Conservation (phyloP, 1,140 invertebrate genomes). For the Hyles vespertilio region DNA sequence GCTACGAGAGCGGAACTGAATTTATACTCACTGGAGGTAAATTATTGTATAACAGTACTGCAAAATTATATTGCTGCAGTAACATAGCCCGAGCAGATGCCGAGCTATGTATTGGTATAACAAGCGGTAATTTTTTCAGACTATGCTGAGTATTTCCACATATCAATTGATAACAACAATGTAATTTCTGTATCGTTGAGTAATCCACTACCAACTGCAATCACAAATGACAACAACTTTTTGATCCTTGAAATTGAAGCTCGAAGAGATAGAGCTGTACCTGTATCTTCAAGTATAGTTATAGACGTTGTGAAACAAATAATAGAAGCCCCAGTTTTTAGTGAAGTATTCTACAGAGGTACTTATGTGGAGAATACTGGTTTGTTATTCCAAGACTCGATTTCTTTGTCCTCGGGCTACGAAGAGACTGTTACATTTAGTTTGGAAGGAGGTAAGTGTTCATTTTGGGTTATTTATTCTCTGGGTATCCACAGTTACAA, state of each 20-base stretch:
- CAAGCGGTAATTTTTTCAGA: slow-evolving; percentile 24
- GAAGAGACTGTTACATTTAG: slow-evolving; percentile 38
- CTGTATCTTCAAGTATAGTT: slow-evolving; percentile 33
- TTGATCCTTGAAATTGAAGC: slow-evolving; percentile 42
- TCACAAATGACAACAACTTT: slow-evolving; percentile 27
- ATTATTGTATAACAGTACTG: neutral
- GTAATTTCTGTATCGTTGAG: slow-evolving; percentile 22
- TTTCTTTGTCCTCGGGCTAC: slow-evolving; percentile 30
- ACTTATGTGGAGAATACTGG: slow-evolving; percentile 24
- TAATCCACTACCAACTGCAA: slow-evolving; percentile 24
- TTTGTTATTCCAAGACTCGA: slow-evolving; percentile 32
- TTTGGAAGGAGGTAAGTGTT: slow-evolving; percentile 42
- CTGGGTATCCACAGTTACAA: neutral
- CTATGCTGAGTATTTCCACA: slow-evolving; percentile 26
- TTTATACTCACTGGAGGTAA: slow-evolving; percentile 8
- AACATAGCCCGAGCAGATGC: too few relatives aligned
- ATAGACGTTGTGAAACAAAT: slow-evolving; percentile 29
- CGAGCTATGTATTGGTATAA: too few relatives aligned
- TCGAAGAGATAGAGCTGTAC: slow-evolving; percentile 30
- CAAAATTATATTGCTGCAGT: too few relatives aligned
- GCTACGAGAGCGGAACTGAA: slow-evolving; percentile 1
- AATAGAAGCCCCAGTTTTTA: slow-evolving; percentile 33
- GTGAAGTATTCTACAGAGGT: slow-evolving; percentile 38
- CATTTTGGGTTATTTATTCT: neutral
- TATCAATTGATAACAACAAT: slow-evolving; percentile 20